A percentile compares a stretch with the other conserved stretches of the same genome.
Evolutionary conservation across 92 coral and sea anemone species (phyloP).

Genomic region (Micromussa lordhowensis): DNA sequence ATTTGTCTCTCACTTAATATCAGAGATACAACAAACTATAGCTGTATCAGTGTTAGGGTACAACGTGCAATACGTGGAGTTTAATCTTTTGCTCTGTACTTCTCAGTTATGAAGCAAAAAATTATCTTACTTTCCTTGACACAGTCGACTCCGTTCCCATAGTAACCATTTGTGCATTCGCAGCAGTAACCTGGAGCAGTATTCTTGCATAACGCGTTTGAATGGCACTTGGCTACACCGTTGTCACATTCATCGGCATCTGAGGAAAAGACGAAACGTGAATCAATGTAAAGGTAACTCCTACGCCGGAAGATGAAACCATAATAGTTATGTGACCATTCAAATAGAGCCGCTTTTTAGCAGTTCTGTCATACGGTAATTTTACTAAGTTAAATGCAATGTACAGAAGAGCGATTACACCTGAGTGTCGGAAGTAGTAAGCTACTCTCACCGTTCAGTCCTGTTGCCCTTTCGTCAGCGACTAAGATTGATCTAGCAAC

Average conservation of each 20-base stretch:
- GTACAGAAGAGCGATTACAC: too few species aligned
- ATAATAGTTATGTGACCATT: not conserved
- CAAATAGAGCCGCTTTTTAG: not conserved
- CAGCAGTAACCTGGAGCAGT: slow-evolving; percentile 86
- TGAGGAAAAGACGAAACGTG: not conserved
- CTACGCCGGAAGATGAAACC: not conserved
- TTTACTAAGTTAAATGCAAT: too few species aligned
- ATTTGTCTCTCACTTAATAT: too few species aligned
- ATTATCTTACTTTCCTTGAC: slow-evolving; percentile 63
- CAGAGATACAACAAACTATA: too few species aligned
- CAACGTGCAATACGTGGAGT: not conserved
- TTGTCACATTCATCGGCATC: slow-evolving; percentile 78
- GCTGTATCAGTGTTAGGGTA: too few species aligned
- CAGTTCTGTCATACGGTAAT: not conserved
- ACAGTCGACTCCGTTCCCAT: slow-evolving; percentile 92
- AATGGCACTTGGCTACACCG: slow-evolving; percentile 73
- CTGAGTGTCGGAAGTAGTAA: too few species aligned
- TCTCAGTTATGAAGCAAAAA: not conserved
- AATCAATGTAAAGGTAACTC: too few species aligned
- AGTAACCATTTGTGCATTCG: slow-evolving; percentile 77
- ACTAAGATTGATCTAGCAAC: slow-evolving; percentile 47
- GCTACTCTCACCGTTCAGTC: slow-evolving; percentile 23
- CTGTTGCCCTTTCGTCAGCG: slow-evolving; percentile 33
- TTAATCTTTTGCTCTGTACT: not conserved
- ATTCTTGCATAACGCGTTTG: slow-evolving; percentile 79